Base-by-base conservation (phyloP, 2,113 vertebrate species). In the Campylorhamphus procurvoides region DNA sequence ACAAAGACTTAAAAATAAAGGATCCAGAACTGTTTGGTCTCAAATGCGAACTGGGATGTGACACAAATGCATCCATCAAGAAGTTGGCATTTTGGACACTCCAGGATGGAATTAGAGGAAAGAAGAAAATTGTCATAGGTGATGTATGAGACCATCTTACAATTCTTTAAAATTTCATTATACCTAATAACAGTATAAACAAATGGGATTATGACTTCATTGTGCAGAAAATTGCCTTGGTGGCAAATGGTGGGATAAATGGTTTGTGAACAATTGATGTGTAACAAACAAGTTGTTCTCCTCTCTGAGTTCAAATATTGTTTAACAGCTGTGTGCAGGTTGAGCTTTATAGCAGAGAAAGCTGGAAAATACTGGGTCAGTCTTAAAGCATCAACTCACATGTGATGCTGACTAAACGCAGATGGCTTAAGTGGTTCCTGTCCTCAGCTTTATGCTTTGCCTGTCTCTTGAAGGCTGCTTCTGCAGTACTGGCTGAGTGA, bases 331-430 rank as follows among this genome's bases (percentile, higher is more conserved):
- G 92, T 15, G 24, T 42, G 64, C 72, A 80, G 37, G 19, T 79
- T 93, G 62, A 80, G 3, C 59, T 85, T 87, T 9, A 58, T 71
- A 80, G 53, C 1, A 3, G 31, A 76, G 53, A 62, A 85, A 83
- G 67, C 71, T 86, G 67, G 63, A 39, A 68, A 40, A 81, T 78
- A 31, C 31, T 18, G 17, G 28, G n/a, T 10, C 63, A 60, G 63
- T 69, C 71, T 25, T 44, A 64, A 69, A 63, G 8, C 62, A 40
- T 76, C 1, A 3, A 1, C 40, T 91, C n/a, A 13, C 50, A 44
- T 23, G 74, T 88, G 85, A 58, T 83, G 40, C 58, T 85, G 90
- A 90, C 90, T 85, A 60, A 94, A 73, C 64, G 82, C 94, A 91
- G 85, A 93, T 80, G 93, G 66, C 58, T 68, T 47, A 72, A 89